Base-by-base conservation (phyloP, 2,797 vertebrate genomes). In the Gobionotothen gibberifrons region DNA sequence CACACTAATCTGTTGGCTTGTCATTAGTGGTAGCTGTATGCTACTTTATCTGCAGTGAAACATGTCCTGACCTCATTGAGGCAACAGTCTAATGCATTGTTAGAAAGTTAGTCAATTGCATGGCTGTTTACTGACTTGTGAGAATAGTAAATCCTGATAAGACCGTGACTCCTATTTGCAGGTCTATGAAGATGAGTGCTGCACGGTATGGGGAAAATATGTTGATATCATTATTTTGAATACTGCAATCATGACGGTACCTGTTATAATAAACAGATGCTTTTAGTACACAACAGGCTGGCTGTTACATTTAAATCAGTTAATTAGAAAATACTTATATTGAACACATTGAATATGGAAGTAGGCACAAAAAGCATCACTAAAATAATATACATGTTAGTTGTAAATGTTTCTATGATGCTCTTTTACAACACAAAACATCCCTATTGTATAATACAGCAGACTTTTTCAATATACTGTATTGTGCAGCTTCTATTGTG, bases 1-100 rank as follows among this genome's bases (percentile, higher is more conserved):
- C 16, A 57, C 3, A 3, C 72, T 52, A 17, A 72, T 72, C 55
- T 54, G 39, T 51, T 69, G 61, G 21, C n/a, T 80, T 76, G n/a
- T 66, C 39, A 73, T 69, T 72, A 56, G 51, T 58, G 16, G 47
- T 5, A 55, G 16, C 14, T 65, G 19, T 43, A 9, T 63, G 21
- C 22, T 49, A 13, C 49, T 63, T 0, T 22, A 0, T 58, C 39
- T 62, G 48, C 53, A 66, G 11, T 53, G 29, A 67, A 9, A 43
- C 36, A 39, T 32, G 21, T 40, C 7, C 21, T 78, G 26, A 40
- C 5, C 17, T 66, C 54, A 39, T 42, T 52, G 16, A 78, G n/a
- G 19, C 55, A 62, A 29, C 26, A 44, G 36, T 63, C 36, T 57
- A 29, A 46, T 36, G 14, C 19, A 56, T 13, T 53, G 29, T 40